These are phyloP conservation scores for Ornithoptera alexandrae DNA, from an alignment of 2,888 invertebrate genomes.

Conservation along the genomic window DNA sequence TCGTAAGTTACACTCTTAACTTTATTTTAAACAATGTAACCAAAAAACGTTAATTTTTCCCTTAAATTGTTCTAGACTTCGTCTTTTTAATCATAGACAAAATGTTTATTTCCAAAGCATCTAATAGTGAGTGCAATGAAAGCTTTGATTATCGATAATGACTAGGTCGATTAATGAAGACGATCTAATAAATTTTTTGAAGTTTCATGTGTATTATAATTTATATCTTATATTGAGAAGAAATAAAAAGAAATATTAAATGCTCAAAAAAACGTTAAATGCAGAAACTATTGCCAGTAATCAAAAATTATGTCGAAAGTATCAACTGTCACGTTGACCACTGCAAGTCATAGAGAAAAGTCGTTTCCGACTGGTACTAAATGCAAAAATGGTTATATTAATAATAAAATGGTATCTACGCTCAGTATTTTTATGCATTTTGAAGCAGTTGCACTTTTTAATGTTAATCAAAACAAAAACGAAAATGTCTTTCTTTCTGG, in stretches of 20 bases:
- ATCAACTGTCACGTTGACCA: background rate
- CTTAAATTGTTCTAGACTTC: constrained; percentile 54
- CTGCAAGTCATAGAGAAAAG: background rate
- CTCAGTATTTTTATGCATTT: constrained; percentile 13
- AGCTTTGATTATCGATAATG: background rate
- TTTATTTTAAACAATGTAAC: constrained; percentile 31
- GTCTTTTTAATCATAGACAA: constrained; percentile 57
- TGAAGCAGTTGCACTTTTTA: constrained; percentile 2
- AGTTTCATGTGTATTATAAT: background rate
- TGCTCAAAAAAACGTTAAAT: background rate
- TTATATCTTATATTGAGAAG: background rate
- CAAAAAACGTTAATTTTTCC: constrained; percentile 38
- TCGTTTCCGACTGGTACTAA: background rate
- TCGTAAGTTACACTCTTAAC: constrained; percentile 15
- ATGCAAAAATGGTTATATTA: background rate
- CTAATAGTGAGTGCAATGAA: constrained; percentile 18
- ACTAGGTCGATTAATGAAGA: background rate
- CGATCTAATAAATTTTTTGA: background rate
- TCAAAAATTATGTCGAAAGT: background rate
- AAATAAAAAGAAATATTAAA: background rate
- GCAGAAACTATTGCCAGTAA: background rate
- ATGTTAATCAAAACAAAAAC: background rate
- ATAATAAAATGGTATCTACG: background rate
- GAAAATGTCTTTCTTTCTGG: background rate
- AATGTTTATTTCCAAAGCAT: constrained; percentile 29